Base-by-base conservation (phyloP, 2,888 invertebrate genomes). In the Molorchus minor region DNA sequence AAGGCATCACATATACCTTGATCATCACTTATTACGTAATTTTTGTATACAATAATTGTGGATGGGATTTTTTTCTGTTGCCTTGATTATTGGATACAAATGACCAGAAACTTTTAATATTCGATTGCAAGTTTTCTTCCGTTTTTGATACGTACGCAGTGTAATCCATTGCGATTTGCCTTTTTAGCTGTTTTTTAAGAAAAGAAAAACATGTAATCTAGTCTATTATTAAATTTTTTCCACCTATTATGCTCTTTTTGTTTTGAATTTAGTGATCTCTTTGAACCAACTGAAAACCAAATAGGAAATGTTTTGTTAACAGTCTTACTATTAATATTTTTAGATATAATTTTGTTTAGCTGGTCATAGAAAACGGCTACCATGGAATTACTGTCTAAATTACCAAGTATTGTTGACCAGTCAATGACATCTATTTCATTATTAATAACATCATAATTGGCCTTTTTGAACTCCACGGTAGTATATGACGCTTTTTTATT, bases 191-290 rank as follows among this genome's bases (percentile, higher is more conserved):
- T 30, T 30, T 30, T 5, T 30, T 10, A 7, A 36, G 36, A 2
- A 36, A 36, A 36, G 36, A 36, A 36, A 36, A 36, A 12, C 5
- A 15, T 4, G n/a, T 5, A 15, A n/a, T n/a, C n/a, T n/a, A n/a
- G n/a, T n/a, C n/a, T n/a, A n/a, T n/a, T n/a, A n/a, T n/a, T 36
- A 36, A 12, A 36, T 36, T 36, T 36, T 13, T 36, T 36, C 36
- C 36, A 36, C n/a, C 13, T 12, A 2, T 12, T 36, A 8, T 2
- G 13, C n/a, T 7, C 5, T 10, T 36, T 2, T n/a, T n/a, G n/a
- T 36, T 36, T 36, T 12, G n/a, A 36, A 7, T 36, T 12, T 13
- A 36, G 5, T 12, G 7, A 12, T 3, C 15, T 36, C 15, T 15
- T 36, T 3, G 36, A 12, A 12, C 12, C 12, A 36, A 13, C 5